Evolutionary conservation across 92 coral and sea anemone species (phyloP), one percentile per base, ranked within the genome.

Genomic region (Galaxea fascicularis): DNA sequence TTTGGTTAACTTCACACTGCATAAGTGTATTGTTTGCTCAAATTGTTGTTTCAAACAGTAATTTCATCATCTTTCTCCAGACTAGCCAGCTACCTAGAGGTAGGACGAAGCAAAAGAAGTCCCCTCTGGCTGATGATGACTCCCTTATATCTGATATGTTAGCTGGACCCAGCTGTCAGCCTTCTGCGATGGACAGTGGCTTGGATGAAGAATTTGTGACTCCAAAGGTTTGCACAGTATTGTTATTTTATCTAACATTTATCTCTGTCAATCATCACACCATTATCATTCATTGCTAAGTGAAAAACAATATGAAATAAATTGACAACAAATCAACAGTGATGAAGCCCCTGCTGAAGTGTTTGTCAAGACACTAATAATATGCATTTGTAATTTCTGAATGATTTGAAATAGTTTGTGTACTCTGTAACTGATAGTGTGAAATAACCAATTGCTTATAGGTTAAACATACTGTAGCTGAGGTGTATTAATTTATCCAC

Each of bases 121-220:
- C 65, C 29, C 68, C 85, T 1, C 57, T 31, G 17, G 66, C 66
- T 30, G 85, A 67, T n/a, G 56, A 80, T 8, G 85, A 65, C 4
- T 27, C 75, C 4, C 29, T 52, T 49, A 51, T 65, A 6, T 65
- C 74, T 28, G 84, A 79, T 8, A 26, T 66, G 76, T 30, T 68
- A 41, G 85, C 67, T 4, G 77, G 26, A 57, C 39, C 66, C 57
- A 31, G 22, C 22, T 9, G 45, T 41, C 77, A 52, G 67, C 70
- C n/a, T 2, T 7, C 74, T 15, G 21, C 44, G 4, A 4, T 18
- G 45, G 73, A 69, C 51, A 63, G 63, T 60, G 83, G 73, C 27
- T 46, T 73, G 73, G 83, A 64, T 46, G 68, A 67, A 22, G 85
- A 80, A 54, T 68, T 25, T 58, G 16, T 54, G 8, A 24, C 39